These are phyloP conservation scores for Bos indicus DNA, from an alignment of 2,113 vertebrate species.

Conservation along the genomic window DNA sequence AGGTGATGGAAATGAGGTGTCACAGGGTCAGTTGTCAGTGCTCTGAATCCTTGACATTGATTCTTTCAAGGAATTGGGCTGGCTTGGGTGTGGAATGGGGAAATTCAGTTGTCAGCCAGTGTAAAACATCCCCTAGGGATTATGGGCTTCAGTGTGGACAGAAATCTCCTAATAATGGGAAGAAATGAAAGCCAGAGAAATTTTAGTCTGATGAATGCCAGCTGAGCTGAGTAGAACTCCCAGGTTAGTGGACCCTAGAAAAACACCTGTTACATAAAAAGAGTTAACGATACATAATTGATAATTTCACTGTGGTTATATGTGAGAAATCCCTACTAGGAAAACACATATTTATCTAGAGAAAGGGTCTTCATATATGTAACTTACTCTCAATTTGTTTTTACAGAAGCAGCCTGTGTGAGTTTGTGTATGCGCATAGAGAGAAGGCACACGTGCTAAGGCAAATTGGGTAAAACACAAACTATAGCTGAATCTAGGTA, in stretches of 20 bases:
- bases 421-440: rapidly evolving
- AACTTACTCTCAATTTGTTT: not conserved
- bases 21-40: too few species aligned
- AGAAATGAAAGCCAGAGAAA: not conserved
- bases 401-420: not conserved
- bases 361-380: not conserved
- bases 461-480: not conserved
- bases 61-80: not conserved
- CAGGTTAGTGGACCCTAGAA: not conserved
- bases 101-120: not conserved
- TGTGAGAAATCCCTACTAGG: not conserved
- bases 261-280: not conserved
- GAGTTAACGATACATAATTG: not conserved
- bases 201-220: not conserved
- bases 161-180: not conserved
- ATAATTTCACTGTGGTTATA: not conserved
- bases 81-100: not conserved
- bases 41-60: rapidly evolving
- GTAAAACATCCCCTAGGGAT: not conserved
- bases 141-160: not conserved
- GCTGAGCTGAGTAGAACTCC: not conserved
- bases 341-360: not conserved
- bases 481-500: not conserved
- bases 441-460: not conserved
- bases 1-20: too few species aligned